These are phyloP conservation scores for Nematostella vectensis DNA, from an alignment of 92 coral and sea anemone genomes.

Conservation along the genomic window DNA sequence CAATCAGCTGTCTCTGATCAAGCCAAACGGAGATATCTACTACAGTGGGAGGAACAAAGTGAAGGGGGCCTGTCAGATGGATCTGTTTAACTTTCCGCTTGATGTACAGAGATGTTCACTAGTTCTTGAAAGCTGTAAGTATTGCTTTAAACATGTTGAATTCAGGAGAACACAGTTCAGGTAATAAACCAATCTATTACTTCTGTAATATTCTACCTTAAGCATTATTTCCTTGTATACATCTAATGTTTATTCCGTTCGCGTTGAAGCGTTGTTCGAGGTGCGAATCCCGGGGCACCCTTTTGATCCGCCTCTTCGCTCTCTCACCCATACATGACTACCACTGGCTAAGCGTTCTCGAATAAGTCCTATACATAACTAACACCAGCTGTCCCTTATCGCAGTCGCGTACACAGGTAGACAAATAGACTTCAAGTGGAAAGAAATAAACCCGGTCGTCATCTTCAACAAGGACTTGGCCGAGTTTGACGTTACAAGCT, in stretches of 20 bases:
- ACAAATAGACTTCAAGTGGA: conserved; percentile 70
- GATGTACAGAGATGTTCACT: conserved; percentile 85
- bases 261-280: too few relatives aligned
- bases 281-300: too few relatives aligned
- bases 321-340: too few relatives aligned
- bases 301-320: too few relatives aligned
- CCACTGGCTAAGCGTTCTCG: too few relatives aligned
- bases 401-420: conserved; percentile 77
- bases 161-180: too few relatives aligned
- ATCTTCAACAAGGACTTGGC: conserved; percentile 78
- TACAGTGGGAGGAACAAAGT: conserved; percentile 69
- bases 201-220: too few relatives aligned
- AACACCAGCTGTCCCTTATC: too few relatives aligned
- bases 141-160: not conserved
- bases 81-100: conserved; percentile 68
- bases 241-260: too few relatives aligned
- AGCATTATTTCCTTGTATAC: too few relatives aligned
- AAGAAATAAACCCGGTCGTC: conserved; percentile 37
- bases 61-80: conserved; percentile 86
- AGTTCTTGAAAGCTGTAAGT: conserved; percentile 89
- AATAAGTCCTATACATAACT: too few relatives aligned
- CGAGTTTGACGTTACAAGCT: conserved; percentile 78
- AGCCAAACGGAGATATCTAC: conserved; percentile 55
- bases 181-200: too few relatives aligned
- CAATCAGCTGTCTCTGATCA: conserved; percentile 76